Evolutionary conservation across 2,797 vertebrate species (phyloP).

Genomic region (Enteromius afrohamiltoni): DNA sequence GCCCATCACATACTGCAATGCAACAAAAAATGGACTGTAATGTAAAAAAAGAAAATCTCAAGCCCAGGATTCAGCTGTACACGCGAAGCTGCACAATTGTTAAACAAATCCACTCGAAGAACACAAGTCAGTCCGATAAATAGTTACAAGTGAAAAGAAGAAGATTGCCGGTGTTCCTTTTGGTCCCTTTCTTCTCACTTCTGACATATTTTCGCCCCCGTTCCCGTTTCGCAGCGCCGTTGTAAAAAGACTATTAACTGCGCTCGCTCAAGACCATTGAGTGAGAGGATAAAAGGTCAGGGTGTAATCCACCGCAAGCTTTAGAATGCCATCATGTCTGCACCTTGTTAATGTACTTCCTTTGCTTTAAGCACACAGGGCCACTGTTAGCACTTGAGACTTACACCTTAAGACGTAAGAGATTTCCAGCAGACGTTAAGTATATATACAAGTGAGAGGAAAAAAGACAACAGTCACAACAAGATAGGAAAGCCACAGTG

Average conservation of each 20-base stretch:
- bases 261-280: slow-evolving; percentile 44
- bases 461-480: slow-evolving; percentile 39
- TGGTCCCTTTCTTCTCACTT: slow-evolving; percentile 19
- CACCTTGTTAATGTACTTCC: slow-evolving; percentile 51
- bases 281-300: slow-evolving; percentile 45
- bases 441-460: slow-evolving; percentile 57
- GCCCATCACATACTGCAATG: slow-evolving; percentile 7
- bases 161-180: slow-evolving; percentile 23
- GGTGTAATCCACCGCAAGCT: slow-evolving; percentile 51
- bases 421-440: slow-evolving; percentile 49
- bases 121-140: slow-evolving; percentile 55
- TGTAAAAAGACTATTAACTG: slow-evolving; percentile 53
- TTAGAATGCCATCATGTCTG: slow-evolving; percentile 41
- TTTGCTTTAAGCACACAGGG: slow-evolving; percentile 46
- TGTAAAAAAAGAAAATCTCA: background rate
- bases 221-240: slow-evolving; percentile 8
- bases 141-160: slow-evolving; percentile 48
- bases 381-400: slow-evolving; percentile 51
- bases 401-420: slow-evolving; percentile 40
- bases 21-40: slow-evolving; percentile 20
- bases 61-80: slow-evolving; percentile 39
- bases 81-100: slow-evolving; percentile 39
- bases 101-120: slow-evolving; percentile 49
- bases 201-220: slow-evolving; percentile 21
- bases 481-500: slow-evolving; percentile 36